Evolutionary conservation across 2,113 vertebrate genomes (phyloP).

Genomic region (Anser cygnoides): DNA sequence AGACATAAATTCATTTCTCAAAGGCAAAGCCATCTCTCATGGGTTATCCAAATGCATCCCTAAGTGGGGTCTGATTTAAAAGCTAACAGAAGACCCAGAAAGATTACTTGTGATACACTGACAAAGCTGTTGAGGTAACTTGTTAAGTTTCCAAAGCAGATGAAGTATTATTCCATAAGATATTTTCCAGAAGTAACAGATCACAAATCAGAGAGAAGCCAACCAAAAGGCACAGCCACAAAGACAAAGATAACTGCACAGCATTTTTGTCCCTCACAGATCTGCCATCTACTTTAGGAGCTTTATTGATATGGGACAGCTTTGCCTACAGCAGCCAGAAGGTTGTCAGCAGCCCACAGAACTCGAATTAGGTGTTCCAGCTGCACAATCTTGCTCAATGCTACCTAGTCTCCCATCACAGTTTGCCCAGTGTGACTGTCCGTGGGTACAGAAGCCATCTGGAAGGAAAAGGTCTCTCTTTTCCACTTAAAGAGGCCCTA

Average conservation of each 20-base stretch:
- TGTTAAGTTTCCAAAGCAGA: neutral
- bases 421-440: neutral
- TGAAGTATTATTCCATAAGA: neutral
- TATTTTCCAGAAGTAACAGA: neutral
- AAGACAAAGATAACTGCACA: neutral
- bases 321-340: neutral
- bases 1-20: neutral
- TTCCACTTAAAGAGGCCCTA: neutral
- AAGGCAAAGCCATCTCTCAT: neutral
- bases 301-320: neutral
- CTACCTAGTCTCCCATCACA: neutral
- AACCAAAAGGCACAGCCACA: neutral
- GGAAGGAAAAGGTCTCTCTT: neutral
- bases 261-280: neutral
- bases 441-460: neutral
- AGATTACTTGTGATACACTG: neutral
- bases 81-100: neutral
- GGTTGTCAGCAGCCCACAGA: neutral
- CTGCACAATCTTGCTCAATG: neutral
- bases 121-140: neutral
- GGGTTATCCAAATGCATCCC: neutral
- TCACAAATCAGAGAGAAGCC: neutral
- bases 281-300: neutral
- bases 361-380: neutral
- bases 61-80: neutral